Conservation (phyloP, 2,888 invertebrate species). For the Eubasilissa splendida region DNA sequence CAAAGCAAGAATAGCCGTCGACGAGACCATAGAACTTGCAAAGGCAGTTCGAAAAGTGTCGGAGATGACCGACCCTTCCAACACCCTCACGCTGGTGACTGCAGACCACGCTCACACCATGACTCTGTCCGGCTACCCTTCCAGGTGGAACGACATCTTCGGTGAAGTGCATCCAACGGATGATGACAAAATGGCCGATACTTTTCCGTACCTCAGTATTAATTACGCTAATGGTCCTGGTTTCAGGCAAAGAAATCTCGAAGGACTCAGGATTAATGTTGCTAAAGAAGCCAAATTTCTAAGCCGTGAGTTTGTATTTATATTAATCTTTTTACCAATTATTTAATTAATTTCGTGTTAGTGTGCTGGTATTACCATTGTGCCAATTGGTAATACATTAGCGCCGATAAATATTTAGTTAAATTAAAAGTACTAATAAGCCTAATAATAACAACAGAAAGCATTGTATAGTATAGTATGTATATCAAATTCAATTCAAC, state of each 20-base stretch:
- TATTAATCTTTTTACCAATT: not conserved
- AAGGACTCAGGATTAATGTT: not conserved
- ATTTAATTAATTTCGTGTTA: not conserved
- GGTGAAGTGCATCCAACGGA: constrained; percentile 65
- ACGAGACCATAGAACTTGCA: constrained; percentile 79
- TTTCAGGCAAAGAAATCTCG: constrained; percentile 63
- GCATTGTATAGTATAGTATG: not conserved
- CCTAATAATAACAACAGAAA: no score
- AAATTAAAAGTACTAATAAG: not conserved
- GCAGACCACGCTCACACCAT: constrained; percentile 87
- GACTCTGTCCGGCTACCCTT: constrained; percentile 83
- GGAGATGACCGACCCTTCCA: constrained; percentile 75
- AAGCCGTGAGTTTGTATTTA: constrained; percentile 21
- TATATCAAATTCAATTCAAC: not conserved
- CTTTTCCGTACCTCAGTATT: constrained; percentile 75
- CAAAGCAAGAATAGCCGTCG: constrained; percentile 73
- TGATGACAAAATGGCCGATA: constrained; percentile 67
- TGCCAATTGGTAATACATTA: no score
- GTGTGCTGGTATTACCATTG: not conserved
- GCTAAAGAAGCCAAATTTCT: constrained; percentile 2
- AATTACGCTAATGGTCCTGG: constrained; percentile 81
- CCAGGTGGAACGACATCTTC: constrained; percentile 74
- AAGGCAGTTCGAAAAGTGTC: constrained; percentile 74
- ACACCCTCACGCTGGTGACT: constrained; percentile 86
- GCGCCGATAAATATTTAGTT: not conserved